Percentiles rank a stretch among this genome's conserved stretches.
These are phyloP conservation scores for Epiblema foenella DNA, from an alignment of 2,888 invertebrate species.

Conservation along the genomic window DNA sequence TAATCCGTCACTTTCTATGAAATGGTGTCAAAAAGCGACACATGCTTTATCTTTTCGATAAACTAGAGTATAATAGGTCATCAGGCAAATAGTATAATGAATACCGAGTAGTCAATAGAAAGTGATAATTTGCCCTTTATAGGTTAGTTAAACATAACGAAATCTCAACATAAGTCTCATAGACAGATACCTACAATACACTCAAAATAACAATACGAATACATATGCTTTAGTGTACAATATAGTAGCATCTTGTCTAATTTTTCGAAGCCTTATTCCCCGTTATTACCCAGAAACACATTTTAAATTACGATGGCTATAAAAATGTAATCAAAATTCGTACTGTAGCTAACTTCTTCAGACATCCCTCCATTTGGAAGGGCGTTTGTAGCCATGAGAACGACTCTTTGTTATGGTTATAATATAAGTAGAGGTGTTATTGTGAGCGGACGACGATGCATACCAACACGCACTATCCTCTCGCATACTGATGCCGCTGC, in stretches of 20 bases:
- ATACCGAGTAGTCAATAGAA: too few relatives aligned
- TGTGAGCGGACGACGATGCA: constrained; percentile 74
- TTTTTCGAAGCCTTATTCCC: constrained; percentile 4
- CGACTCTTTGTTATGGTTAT: constrained; percentile 52
- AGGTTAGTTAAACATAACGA: too few relatives aligned
- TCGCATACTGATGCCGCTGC: constrained; percentile 72
- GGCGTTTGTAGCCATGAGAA: constrained; percentile 39
- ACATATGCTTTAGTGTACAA: too few relatives aligned
- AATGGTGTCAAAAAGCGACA: too few relatives aligned
- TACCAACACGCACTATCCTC: constrained; percentile 74
- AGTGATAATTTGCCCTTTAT: too few relatives aligned
- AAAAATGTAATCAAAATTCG: constrained; percentile 9
- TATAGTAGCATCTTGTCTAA: constrained; percentile 2
- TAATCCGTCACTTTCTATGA: too few relatives aligned
- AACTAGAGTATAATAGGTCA: too few relatives aligned
- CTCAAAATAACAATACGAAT: too few relatives aligned
- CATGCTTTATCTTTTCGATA: too few relatives aligned
- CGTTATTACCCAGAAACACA: constrained; percentile 6
- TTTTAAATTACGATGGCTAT: constrained; percentile 23
- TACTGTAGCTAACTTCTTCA: constrained; percentile 5
- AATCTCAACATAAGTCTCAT: too few relatives aligned
- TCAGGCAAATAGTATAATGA: too few relatives aligned
- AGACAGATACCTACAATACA: too few relatives aligned
- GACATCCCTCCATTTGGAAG: constrained; percentile 16
- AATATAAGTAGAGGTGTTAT: constrained; percentile 56